Evolutionary conservation across 2,888 invertebrate species (phyloP), one percentile per base, ranked within the genome.

Genomic region (Frankliniella intonsa): DNA sequence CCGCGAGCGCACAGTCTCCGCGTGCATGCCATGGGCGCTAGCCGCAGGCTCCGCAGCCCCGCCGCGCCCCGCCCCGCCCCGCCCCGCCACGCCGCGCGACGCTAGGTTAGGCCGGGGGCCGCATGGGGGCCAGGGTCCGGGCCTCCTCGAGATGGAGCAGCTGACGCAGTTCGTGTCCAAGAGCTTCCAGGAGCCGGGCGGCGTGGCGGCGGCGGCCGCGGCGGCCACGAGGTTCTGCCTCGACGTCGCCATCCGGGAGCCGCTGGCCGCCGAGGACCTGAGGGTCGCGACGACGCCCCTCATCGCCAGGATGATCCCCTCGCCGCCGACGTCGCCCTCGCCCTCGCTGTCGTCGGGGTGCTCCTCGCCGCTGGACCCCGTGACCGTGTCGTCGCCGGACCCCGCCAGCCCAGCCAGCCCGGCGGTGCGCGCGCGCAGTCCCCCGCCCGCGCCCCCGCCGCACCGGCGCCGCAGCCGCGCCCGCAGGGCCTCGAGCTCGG

Each of bases 161-260:
- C 91, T 96, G 88, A 94, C 95, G 87, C 94, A 95, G 90, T 95
- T 96, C 90, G 95, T 96, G 87, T 94, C 94, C 86, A 95, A 95
- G 89, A 95, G 95, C 84, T 94, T 95, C 89, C 94, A 94, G 80
- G 86, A 83, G 65, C 83, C 83, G 10, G 81, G 81, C n/a, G 81
- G 25, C 17, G 82, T 38, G 19, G 80, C 80, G 65, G 80, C 50
- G 10, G 82, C 38, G 22, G 81, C 49, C 8, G 81, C 69, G 11
- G 69, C 69, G 69, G 69, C 69, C 22, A 25, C 69, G 10, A 22
- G 69, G 11, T 76, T 76, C 69, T 76, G 69, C 69, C 69, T 76
- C 22, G 69, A 76, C 69, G 69, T 76, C 25, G 69, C 69, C 69
- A 76, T 76, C 69, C 69, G 69, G 22, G 69, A 76, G 69, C 69